Base-by-base conservation (phyloP, 1,140 invertebrate species). In the Orius insidiosus region DNA sequence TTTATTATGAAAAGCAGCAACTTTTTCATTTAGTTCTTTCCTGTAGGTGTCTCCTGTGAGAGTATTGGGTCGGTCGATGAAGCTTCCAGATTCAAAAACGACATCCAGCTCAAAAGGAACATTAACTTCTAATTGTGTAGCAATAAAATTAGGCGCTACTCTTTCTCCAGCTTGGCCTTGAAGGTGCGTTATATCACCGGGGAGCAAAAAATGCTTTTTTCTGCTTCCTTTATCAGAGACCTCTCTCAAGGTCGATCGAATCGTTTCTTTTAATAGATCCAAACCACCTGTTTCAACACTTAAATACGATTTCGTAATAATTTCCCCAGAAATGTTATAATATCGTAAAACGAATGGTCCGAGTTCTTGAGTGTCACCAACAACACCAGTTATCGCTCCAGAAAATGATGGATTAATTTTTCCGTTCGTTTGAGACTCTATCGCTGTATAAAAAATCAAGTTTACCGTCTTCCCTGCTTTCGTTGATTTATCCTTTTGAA, bases 71-170 rank as follows among this genome's bases (percentile, higher is more conserved):
- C 74, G 62, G 46, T 69, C 64, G 1, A 60, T 57, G 52, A 70
- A 72, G 67, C 68, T 80, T 1, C 69, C 75, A 0, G 83, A 86
- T 55, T 90, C 80, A 60, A 81, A 95, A 7, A 79, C 72, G 0
- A 94, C 67, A 58, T 95, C 89, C 47, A 95, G 65, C 15, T 78
- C 71, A 56, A 90, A 85, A 0, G 89, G 87, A 1, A 85, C 67
- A 55, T 76, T 76, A 1, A 76, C 77, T 1, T 82, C 78, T 41
- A 93, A 67, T 62, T 86, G 81, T 14, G 75, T 78, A 2, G 79
- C 84, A 9, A 92, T 71, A 52, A 93, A 85, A 63, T 93, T 93
- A 0, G 83, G 73, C 47, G 39, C 11, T 3, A 42, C 32, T 7
- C 24, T 24, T 24, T 24, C 24, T 24, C 24, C 24, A 24, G 24